phyloP scores from a whole-genome alignment of 2,113 vertebrate species.

The Glaucomys volans region DNA sequence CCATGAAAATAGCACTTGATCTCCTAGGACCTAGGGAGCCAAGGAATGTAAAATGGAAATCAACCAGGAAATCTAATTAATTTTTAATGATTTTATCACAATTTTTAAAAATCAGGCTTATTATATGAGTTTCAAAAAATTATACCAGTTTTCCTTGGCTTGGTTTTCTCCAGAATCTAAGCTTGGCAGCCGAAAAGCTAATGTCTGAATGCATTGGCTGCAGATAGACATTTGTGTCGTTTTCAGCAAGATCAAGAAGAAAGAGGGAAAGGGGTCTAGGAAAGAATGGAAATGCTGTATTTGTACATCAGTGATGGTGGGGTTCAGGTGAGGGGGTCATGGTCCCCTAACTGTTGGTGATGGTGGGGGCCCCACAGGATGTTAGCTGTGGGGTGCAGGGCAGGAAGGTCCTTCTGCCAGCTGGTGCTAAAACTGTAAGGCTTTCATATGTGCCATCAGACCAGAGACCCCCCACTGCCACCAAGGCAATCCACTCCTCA shows the following conservation, averaged over 20 bases:
- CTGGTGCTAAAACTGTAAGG: neutral
- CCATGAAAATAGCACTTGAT: neutral
- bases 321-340: neutral
- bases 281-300: neutral
- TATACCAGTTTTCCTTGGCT: neutral
- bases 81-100: neutral
- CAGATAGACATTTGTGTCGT: neutral
- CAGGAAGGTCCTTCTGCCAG: neutral
- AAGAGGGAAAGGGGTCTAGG: neutral
- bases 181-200: neutral
- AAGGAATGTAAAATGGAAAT: neutral
- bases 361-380: neutral
- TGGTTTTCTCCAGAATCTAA: slow-evolving; percentile 2
- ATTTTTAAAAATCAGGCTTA: neutral
- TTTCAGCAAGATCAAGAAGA: neutral
- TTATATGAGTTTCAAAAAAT: slow-evolving; percentile 25
- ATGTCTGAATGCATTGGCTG: neutral
- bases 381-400: neutral
- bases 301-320: neutral
- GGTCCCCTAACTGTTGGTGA: neutral
- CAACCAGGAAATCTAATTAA: neutral
- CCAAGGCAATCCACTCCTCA: neutral
- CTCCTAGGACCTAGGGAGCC: neutral
- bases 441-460: neutral
- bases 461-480: neutral